Conservation (phyloP, 2,113 vertebrate genomes). For the Apaloderma vittatum region DNA sequence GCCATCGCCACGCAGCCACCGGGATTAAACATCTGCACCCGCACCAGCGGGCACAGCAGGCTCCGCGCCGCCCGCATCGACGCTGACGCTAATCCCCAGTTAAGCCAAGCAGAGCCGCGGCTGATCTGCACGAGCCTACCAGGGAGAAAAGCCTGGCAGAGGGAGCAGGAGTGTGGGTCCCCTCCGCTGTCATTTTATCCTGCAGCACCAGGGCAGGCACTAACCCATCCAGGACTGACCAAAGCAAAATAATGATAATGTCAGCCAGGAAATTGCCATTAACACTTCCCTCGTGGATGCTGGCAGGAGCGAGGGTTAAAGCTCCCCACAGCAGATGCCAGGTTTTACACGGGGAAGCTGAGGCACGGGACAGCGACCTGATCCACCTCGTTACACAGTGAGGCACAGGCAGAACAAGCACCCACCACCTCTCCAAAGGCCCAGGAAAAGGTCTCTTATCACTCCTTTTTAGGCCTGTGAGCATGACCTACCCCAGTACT, state of each 20-base stretch:
- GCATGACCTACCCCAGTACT: rapidly evolving
- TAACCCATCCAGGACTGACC: not conserved
- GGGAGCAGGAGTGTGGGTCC: not conserved
- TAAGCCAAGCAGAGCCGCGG: not conserved
- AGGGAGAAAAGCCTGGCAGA: not conserved
- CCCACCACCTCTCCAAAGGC: not conserved
- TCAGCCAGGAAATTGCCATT: not conserved
- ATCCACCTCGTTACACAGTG: not conserved
- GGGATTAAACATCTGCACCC: not conserved
- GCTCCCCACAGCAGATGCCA: not conserved
- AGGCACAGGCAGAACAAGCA: not conserved
- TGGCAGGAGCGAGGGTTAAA: not conserved
- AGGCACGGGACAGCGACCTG: not conserved
- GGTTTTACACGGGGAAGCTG: not conserved
- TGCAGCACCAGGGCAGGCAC: not conserved
- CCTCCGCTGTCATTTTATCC: not conserved
- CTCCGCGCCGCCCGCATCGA: not conserved
- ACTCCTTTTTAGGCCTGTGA: not conserved
- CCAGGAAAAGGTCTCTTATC: not conserved
- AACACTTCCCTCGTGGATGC: rapidly evolving
- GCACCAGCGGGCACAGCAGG: rapidly evolving
- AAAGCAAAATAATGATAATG: not conserved
- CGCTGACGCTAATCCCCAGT: not conserved
- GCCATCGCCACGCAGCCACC: not conserved
- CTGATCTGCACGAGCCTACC: not conserved